Conservation (phyloP, 1,140 invertebrate genomes). For the Babylonia areolata region DNA sequence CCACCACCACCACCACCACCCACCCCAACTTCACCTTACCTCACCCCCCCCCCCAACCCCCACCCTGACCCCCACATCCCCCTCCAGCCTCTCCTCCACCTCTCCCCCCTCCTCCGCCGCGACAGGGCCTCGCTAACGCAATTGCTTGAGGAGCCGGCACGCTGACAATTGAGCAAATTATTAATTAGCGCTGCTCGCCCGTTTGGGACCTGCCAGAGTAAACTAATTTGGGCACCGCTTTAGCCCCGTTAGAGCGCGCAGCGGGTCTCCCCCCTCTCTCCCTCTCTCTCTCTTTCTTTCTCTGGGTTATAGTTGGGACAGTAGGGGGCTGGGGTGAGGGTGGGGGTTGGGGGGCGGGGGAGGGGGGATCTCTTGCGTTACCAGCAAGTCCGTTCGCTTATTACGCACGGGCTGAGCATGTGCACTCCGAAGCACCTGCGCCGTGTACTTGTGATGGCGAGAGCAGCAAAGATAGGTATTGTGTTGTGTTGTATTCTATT, state of each 20-base stretch:
- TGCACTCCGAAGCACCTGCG: neutral
- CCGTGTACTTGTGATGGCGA: no score
- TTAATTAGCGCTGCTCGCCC: slow-evolving; percentile 11
- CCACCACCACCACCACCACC: no score
- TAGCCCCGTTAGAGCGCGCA: neutral
- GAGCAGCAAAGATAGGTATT: no score
- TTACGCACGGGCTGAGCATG: neutral
- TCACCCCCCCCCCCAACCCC: neutral
- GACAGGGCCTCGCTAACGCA: neutral
- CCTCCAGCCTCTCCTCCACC: neutral
- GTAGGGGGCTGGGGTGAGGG: no score
- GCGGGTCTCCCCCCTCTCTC: neutral
- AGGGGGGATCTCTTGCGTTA: no score
- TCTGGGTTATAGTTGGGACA: no score
- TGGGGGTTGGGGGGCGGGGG: no score
- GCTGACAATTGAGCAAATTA: slow-evolving; percentile 25
- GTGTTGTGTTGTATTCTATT: no score
- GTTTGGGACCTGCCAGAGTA: slow-evolving; percentile 15
- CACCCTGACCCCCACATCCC: neutral
- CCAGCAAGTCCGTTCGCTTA: neutral
- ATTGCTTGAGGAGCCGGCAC: neutral
- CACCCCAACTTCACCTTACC: neutral
- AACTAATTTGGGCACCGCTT: slow-evolving; percentile 11
- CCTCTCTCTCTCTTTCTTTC: neutral
- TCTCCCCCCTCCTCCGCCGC: neutral